Percentiles rank a stretch among this genome's conserved stretches.
Evolutionary conservation across 2,113 vertebrate species (phyloP).

Genomic region (Osmerus eperlanus): DNA sequence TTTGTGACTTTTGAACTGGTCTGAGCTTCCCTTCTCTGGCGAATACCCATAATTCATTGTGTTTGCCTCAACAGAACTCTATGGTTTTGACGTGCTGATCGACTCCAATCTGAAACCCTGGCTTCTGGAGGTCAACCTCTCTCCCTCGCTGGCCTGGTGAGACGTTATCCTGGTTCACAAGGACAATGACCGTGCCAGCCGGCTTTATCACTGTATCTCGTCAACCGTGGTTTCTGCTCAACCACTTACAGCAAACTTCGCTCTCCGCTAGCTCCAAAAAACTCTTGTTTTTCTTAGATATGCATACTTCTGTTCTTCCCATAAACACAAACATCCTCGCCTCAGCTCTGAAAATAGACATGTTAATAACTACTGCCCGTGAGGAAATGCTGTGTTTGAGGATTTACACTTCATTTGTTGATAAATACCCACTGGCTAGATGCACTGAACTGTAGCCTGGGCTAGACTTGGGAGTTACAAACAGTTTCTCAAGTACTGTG

Average conservation of each 20-base stretch:
- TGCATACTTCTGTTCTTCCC: constrained; percentile 26
- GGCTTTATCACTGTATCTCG: background rate
- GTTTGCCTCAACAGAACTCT: constrained; percentile 81
- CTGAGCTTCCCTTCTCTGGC: background rate
- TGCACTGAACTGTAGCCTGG: background rate
- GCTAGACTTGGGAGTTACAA: too few species aligned
- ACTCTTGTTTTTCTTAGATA: constrained; percentile 16
- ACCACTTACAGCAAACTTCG: too few species aligned
- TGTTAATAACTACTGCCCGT: constrained; percentile 9
- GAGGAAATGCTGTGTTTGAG: constrained; percentile 30
- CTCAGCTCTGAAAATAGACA: constrained; percentile 36
- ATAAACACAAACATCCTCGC: constrained; percentile 40
- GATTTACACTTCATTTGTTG: constrained; percentile 35
- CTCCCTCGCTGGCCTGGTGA: constrained; percentile 96
- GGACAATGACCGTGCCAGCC: background rate
- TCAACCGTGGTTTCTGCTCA: background rate
- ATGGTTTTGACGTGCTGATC: constrained; percentile 97
- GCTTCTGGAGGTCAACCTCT: constrained; percentile 97
- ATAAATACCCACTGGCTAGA: constrained; percentile 29
- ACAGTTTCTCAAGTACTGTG: too few species aligned
- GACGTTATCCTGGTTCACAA: constrained; percentile 43
- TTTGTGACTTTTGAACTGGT: background rate
- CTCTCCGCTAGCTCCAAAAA: too few species aligned
- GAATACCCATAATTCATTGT: constrained; percentile 20
- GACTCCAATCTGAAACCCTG: constrained; percentile 95